Conservation (phyloP, 2,888 invertebrate species). For the Polyommatus icarus region DNA sequence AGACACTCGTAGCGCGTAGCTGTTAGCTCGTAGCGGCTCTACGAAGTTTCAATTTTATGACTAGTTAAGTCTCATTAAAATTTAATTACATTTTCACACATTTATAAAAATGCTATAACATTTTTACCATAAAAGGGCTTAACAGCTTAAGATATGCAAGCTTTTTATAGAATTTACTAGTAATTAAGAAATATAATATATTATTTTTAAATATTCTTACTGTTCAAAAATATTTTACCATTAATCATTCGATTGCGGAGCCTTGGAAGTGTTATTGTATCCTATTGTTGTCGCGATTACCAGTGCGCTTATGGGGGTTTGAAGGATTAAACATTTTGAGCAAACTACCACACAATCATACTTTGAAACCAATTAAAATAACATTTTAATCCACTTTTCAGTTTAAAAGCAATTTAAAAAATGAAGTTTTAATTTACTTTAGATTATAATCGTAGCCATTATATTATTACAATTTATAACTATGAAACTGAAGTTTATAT, state of each 20-base stretch:
- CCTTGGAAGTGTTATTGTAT: no score
- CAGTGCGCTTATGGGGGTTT: no score
- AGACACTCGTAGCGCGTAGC: slow-evolving; percentile 22
- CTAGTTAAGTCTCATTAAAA: slow-evolving; percentile 15
- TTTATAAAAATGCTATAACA: background rate
- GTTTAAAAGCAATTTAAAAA: background rate
- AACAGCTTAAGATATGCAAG: background rate
- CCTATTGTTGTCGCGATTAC: no score
- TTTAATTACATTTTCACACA: slow-evolving; percentile 7
- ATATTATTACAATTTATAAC: background rate
- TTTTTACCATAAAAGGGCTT: background rate
- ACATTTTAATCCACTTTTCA: background rate
- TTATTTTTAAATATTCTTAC: no score
- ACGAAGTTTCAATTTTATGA: slow-evolving; percentile 26
- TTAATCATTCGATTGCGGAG: no score
- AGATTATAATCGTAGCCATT: background rate
- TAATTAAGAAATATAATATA: no score
- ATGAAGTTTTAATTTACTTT: background rate
- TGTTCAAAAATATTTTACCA: no score
- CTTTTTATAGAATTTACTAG: no score
- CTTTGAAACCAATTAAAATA: background rate
- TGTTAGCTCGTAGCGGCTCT: slow-evolving; percentile 34
- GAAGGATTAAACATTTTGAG: background rate
- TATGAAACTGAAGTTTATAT: background rate
- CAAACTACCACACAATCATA: background rate